Percentiles rank a stretch among this genome's conserved stretches.
phyloP scores from a whole-genome alignment of 2,888 invertebrate species.

The Itoplectis maculator region DNA sequence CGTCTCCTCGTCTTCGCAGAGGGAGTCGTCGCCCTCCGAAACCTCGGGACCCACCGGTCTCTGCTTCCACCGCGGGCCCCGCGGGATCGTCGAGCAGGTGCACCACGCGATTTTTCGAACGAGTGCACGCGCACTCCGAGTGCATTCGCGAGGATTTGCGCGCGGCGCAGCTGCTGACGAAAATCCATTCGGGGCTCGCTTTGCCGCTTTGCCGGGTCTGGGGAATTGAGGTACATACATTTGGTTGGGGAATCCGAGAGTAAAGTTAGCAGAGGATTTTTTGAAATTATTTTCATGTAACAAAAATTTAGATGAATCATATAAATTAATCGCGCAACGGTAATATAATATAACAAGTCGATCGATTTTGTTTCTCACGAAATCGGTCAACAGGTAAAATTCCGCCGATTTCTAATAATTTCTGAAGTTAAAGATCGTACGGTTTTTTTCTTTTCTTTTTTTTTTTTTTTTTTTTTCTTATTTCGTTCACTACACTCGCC shows the following conservation, averaged over 20 bases:
- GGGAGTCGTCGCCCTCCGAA: slow-evolving; percentile 67
- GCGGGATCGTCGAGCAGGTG: slow-evolving; percentile 49
- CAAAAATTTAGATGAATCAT: neutral
- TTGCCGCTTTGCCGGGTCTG: neutral
- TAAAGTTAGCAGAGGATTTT: too few species aligned
- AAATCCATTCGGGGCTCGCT: neutral
- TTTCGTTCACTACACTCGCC: neutral
- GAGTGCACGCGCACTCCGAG: slow-evolving; percentile 38
- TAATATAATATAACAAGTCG: neutral
- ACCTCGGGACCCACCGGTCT: slow-evolving; percentile 52
- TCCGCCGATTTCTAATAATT: slow-evolving; percentile 29
- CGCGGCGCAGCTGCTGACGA: neutral
- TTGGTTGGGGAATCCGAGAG: too few species aligned
- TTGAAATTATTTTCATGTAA: too few species aligned
- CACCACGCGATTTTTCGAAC: slow-evolving; percentile 39
- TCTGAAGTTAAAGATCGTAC: slow-evolving; percentile 37
- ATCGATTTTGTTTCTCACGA: slow-evolving; percentile 32
- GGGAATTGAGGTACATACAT: too few species aligned
- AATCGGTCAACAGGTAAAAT: slow-evolving; percentile 26
- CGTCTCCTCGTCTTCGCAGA: slow-evolving; percentile 15
- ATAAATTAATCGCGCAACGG: slow-evolving; percentile 2
- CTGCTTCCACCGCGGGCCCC: slow-evolving; percentile 19
- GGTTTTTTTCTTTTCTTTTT: slow-evolving; percentile 10
- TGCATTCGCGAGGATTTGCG: neutral
- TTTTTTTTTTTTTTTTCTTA: slow-evolving; percentile 12